Conservation (phyloP, 2,888 invertebrate genomes). For the Cyaniris semiargus region DNA sequence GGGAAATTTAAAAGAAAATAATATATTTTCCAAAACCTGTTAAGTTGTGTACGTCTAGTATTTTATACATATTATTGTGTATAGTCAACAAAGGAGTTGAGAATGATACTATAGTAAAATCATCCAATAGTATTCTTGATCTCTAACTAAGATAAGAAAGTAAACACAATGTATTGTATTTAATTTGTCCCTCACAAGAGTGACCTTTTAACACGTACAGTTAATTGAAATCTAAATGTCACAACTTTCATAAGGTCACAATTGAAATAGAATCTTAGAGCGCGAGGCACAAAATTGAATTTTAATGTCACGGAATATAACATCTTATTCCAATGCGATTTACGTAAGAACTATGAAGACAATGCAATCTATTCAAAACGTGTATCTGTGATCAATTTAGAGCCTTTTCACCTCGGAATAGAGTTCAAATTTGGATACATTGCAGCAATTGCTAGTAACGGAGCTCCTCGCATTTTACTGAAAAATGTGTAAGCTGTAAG, state of each 20-base stretch:
- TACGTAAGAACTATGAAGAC: conserved; percentile 69
- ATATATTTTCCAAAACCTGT: no score
- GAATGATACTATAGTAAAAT: no score
- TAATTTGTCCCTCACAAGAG: conserved; percentile 62
- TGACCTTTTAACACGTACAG: conserved; percentile 68
- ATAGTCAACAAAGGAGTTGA: no score
- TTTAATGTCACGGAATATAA: conserved; percentile 45
- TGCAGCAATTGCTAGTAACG: conserved; percentile 54
- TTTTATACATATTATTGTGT: background rate
- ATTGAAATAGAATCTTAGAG: conserved; percentile 41
- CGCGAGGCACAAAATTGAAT: conserved; percentile 39
- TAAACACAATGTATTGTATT: conserved; percentile 34
- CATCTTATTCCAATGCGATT: conserved; percentile 67
- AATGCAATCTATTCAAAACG: conserved; percentile 73
- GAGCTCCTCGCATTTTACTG: conserved; percentile 73
- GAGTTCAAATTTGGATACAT: conserved; percentile 45
- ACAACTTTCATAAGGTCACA: background rate
- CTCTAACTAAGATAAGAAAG: no score
- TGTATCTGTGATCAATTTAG: conserved; percentile 40
- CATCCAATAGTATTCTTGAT: no score
- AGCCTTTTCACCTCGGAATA: conserved; percentile 41
- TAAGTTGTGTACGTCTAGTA: background rate
- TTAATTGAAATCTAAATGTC: conserved; percentile 32
- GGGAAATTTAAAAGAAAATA: background rate
- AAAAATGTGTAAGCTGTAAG: conserved; percentile 75